Base-by-base conservation (phyloP, 1,140 invertebrate genomes). In the Drosophila biarmipes region DNA sequence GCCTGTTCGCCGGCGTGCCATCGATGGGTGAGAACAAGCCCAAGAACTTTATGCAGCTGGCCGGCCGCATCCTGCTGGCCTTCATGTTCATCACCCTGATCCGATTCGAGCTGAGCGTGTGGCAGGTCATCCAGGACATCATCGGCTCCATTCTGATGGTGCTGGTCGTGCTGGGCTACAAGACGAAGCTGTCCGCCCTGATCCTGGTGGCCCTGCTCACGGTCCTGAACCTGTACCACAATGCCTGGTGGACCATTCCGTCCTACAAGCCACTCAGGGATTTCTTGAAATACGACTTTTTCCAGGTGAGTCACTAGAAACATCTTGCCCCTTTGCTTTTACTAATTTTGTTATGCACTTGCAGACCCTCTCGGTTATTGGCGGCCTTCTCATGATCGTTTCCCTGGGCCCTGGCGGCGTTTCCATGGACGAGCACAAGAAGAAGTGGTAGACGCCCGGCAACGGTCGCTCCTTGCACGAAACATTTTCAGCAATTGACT, bases 221-320 rank as follows among this genome's bases (percentile, higher is more conserved):
- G 8, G 94, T 95, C 34, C 94, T 99, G 61, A 99, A 99, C 93
- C 94, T 99, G 77, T 99, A 99, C 92, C 97, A 99, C 92, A 99
- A 99, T 92, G 97, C 97, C 43, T 99, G 97, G 97, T 99, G 99
- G 99, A 95, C 95, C 63, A 96, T 99, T 91, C 98, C 98, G 4
- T 94, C 96, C 7, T 97, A 99, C 92, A 98, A 98, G 90, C 97
- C 98, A 15, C 96, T 99, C 74, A 95, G 98, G 92, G 99, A 99
- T 93, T 99, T 99, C 94, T 95, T 99, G 45, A 99, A 99, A 95
- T 99, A 99, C 91, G 99, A 99, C 93, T 99, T 99, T 94, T 99
- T 99, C 96, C 97, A 98, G 95, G 97, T 97, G 93, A 93, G 84
- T 51, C 0, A 12, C 14, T 14, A 7, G 3, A 2, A 6, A 8